Evolutionary conservation across 2,113 vertebrate species (phyloP), one percentile per base, ranked within the genome.

Genomic region (Rhinichthys klamathensis): DNA sequence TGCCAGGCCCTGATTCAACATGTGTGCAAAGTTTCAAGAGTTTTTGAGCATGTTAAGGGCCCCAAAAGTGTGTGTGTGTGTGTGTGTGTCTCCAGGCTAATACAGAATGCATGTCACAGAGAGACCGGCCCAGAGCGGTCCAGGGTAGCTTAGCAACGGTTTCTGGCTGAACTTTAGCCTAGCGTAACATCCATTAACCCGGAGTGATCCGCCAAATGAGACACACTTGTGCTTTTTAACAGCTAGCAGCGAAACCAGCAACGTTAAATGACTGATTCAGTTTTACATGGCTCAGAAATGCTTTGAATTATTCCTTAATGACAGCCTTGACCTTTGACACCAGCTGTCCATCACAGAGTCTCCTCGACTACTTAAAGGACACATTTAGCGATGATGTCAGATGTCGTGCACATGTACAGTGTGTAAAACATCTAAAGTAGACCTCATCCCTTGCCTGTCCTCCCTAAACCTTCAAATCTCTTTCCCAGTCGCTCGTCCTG

Each of bases 391-490:
- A 70, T 23, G 35, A 35, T 69, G 67, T 69, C 32, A 69, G 65
- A 69, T 21, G 30, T 69, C 16, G 10, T 4, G 65, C 16, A 35
- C 65, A 35, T 69, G 32, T 69, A 38, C 65, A 69, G 65, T 41
- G 1, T 15, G 18, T 12, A 70, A 70, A 41, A 35, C 18, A 4
- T 23, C 23, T 7, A 65, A 7, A 12, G 2, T 23, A 44, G 23
- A 73, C 23, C 11, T 73, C 70, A 8, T 73, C 23, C 41, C 7
- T 21, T 1, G 32, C 21, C 10, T 23, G 67, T 70, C 67, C 63
- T 70, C 67, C 4, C 18, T 41, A 70, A 70, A 70, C 23, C 70
- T 74, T 46, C 41, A 49, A 46, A 74, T 74, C n/a, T 74, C 70
- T 9, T 72, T 72, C 21, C 35, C 69, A 72, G 69, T 41, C 4